Evolutionary conservation across 2,113 vertebrate genomes (phyloP), one percentile per base, ranked within the genome.

Genomic region (rabbit (Oryctolagus cuniculus)): DNA sequence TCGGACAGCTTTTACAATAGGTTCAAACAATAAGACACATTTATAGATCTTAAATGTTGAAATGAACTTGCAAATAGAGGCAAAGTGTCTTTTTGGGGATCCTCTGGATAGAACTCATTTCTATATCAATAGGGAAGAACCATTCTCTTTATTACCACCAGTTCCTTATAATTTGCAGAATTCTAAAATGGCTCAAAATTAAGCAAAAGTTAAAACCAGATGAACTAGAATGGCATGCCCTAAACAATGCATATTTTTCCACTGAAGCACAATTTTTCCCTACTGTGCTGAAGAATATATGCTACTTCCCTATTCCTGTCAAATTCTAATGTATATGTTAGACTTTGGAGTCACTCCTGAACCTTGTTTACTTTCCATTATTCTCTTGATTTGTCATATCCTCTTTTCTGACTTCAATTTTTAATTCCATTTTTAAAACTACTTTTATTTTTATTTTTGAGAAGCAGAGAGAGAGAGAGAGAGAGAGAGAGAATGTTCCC

Each of bases 191-290:
- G 3, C 24, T 94, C 34, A 95, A 85, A 74, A 58, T 11, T 53
- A 88, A 67, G 66, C 8, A 86, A 91, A 95, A 31, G 24, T 84
- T 74, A 87, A 34, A 79, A 90, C 21, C n/a, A 80, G 34, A 85
- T 80, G 79, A 92, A 31, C 36, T 75, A 31, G 12, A 95, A 70
- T 17, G 3, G 15, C 44, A 3, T 90, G 19, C 31, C 79, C 5
- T 92, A 84, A 90, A 75, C 67, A 87, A 58, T 87, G 31, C 22
- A 7, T 44, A 79, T 16, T 84, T 94, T 90, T 84, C 16, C 38
- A 79, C 2, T 61, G 53, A 88, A 83, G 38, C n/a, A 66, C 12
- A 82, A 72, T 22, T 34, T 51, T 80, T 70, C 24, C 25, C 13
- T 31, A 25, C 0, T 36, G 69, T 82, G 25, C 64, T 83, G n/a